Percentiles rank a stretch among this genome's conserved stretches.
Evolutionary conservation across 1,140 invertebrate genomes (phyloP).

Genomic region (Drosophila dunni): DNA sequence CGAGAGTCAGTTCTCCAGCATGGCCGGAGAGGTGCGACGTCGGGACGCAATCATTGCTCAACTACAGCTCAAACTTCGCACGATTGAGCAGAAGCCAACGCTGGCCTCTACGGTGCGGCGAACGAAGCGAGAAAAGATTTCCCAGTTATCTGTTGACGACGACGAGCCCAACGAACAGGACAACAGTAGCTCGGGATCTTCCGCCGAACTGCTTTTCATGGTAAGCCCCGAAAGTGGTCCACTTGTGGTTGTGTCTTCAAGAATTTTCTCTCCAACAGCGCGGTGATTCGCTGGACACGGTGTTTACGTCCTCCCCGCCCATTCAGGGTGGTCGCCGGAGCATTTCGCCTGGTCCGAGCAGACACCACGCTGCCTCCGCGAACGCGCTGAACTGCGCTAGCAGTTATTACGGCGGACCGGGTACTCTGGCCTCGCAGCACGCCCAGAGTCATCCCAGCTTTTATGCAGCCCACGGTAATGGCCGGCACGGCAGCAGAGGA

Average conservation of each 20-base stretch:
- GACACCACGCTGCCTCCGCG: constrained; percentile 69
- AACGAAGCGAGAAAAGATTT: constrained; percentile 59
- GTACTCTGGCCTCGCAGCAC: constrained; percentile 52
- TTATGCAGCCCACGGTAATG: constrained; percentile 59
- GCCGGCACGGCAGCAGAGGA: constrained; percentile 43
- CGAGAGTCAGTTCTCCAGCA: constrained; percentile 88
- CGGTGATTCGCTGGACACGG: constrained; percentile 87
- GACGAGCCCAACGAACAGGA: constrained; percentile 81
- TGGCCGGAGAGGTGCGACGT: constrained; percentile 91
- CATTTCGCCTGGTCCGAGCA: constrained; percentile 65
- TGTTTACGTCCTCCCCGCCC: constrained; percentile 87
- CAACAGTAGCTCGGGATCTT: constrained; percentile 85
- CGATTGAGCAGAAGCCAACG: constrained; percentile 61
- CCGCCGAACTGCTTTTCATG: constrained; percentile 85
- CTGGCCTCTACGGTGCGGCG: constrained; percentile 32
- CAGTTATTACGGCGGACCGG: constrained; percentile 69
- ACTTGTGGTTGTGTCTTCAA: not conserved
- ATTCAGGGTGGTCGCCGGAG: constrained; percentile 62
- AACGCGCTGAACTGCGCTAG: constrained; percentile 70
- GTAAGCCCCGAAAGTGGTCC: constrained; percentile 59
- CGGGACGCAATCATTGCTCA: constrained; percentile 92
- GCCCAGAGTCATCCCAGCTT: constrained; percentile 75
- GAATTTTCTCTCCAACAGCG: constrained; percentile 76
- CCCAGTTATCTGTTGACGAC: constrained; percentile 69
- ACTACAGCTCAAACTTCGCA: constrained; percentile 86